Conservation (phyloP, 2,888 invertebrate genomes). For the Catonia carolina region DNA sequence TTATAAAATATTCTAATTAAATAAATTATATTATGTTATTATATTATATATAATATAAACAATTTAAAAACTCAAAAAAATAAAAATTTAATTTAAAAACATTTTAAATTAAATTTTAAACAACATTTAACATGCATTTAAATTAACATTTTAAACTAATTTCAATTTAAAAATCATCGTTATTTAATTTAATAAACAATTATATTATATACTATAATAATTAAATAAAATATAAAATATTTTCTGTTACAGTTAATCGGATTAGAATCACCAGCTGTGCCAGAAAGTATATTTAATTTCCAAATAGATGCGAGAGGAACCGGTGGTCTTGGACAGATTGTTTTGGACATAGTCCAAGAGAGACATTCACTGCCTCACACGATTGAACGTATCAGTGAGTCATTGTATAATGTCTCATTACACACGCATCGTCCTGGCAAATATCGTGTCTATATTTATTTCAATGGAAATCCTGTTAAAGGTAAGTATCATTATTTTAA, state of each 20-base stretch:
- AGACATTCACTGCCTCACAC: slow-evolving; percentile 77
- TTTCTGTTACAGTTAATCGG: slow-evolving; percentile 50
- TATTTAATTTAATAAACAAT: too few relatives aligned
- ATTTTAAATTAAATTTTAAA: too few relatives aligned
- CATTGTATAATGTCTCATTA: slow-evolving; percentile 48
- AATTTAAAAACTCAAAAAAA: too few relatives aligned
- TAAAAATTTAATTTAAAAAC: too few relatives aligned
- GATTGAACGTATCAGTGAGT: slow-evolving; percentile 69
- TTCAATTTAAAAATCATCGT: too few relatives aligned
- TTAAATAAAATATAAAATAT: too few relatives aligned
- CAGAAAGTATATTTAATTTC: slow-evolving; percentile 81
- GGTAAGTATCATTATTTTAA: slow-evolving; percentile 28
- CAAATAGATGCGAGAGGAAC: slow-evolving; percentile 66
- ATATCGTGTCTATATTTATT: slow-evolving; percentile 79
- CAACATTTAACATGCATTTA: too few relatives aligned
- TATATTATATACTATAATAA: background rate
- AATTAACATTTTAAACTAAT: too few relatives aligned
- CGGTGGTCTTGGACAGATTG: slow-evolving; percentile 79
- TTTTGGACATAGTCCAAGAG: slow-evolving; percentile 84
- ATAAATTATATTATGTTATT: too few relatives aligned
- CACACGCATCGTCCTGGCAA: slow-evolving; percentile 52
- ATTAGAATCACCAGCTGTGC: slow-evolving; percentile 68
- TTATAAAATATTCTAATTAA: too few relatives aligned
- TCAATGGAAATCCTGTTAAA: slow-evolving; percentile 80
- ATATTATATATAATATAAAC: too few relatives aligned